phyloP scores from a whole-genome alignment of 2,797 vertebrate genomes.

The Nothura maculosa region DNA sequence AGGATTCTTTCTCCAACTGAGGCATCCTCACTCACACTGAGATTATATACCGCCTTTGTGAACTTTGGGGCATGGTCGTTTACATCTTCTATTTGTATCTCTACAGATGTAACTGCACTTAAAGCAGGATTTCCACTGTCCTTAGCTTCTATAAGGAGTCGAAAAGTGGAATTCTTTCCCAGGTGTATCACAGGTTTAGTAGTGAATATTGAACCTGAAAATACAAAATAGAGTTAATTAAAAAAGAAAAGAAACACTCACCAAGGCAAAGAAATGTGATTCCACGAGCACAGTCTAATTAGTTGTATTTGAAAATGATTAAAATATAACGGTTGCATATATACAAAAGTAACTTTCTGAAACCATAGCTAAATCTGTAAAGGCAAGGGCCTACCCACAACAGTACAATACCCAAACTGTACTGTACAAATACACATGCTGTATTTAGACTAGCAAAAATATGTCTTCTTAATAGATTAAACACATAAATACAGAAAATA shows the following conservation, averaged over 20 bases:
- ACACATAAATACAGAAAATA: background rate
- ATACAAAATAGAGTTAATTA: constrained; percentile 24
- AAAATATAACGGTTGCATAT: background rate
- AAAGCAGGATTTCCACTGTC: constrained; percentile 87
- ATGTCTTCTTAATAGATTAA: background rate
- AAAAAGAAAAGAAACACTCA: background rate
- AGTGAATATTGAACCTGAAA: constrained; percentile 90
- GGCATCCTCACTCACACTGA: constrained; percentile 86
- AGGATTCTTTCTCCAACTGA: constrained; percentile 83
- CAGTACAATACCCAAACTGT: background rate
- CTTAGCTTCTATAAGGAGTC: constrained; percentile 88
- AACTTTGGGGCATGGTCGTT: constrained; percentile 90
- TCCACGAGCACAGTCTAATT: background rate
- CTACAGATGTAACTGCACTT: constrained; percentile 83
- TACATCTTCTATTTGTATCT: constrained; percentile 84
- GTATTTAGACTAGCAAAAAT: background rate
- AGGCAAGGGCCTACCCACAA: background rate
- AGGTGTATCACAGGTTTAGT: constrained; percentile 77
- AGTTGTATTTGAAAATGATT: background rate
- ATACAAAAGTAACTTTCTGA: background rate
- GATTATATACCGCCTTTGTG: constrained; percentile 80
- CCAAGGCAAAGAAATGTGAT: background rate
- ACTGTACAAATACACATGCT: background rate
- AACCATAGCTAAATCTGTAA: background rate
- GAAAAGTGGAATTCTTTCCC: constrained; percentile 79